phyloP scores from a whole-genome alignment of 2,797 vertebrate genomes.

The Tokudaia muenninki region DNA sequence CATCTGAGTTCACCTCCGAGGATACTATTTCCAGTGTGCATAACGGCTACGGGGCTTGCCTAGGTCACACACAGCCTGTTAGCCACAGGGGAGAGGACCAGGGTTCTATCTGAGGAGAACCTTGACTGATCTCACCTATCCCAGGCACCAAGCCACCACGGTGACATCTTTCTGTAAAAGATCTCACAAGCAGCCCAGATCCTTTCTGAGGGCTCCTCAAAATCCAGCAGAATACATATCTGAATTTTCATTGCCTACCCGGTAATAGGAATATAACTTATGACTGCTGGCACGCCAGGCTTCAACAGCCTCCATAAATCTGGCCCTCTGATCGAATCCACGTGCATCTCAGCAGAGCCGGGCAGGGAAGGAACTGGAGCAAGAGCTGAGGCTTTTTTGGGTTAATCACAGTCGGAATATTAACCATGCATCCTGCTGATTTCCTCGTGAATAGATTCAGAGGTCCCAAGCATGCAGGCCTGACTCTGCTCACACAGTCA shows the following conservation, averaged over 20 bases:
- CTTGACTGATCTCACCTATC: neutral
- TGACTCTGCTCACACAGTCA: neutral
- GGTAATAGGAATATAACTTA: slow-evolving; percentile 77
- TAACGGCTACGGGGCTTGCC: too few species aligned
- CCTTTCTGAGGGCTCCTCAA: slow-evolving; percentile 49
- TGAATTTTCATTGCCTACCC: slow-evolving; percentile 68
- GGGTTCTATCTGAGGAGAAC: neutral
- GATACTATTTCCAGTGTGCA: neutral
- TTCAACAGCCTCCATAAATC: slow-evolving; percentile 78
- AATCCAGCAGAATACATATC: slow-evolving; percentile 74
- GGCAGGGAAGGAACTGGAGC: slow-evolving; percentile 11
- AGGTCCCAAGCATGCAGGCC: neutral
- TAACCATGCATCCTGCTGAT: slow-evolving; percentile 53
- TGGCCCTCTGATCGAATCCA: slow-evolving; percentile 49
- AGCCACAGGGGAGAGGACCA: neutral
- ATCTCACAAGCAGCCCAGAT: neutral
- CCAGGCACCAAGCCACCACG: neutral
- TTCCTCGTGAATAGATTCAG: slow-evolving; percentile 72
- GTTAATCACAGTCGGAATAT: slow-evolving; percentile 73
- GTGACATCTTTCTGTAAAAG: slow-evolving; percentile 59
- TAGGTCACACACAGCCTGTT: neutral
- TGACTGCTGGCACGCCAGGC: neutral
- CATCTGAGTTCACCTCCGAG: neutral
- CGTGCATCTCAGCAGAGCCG: slow-evolving; percentile 64
- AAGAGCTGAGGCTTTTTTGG: slow-evolving; percentile 46